phyloP scores from a whole-genome alignment of 1,140 invertebrate species.

The Camponotus pennsylvanicus region DNA sequence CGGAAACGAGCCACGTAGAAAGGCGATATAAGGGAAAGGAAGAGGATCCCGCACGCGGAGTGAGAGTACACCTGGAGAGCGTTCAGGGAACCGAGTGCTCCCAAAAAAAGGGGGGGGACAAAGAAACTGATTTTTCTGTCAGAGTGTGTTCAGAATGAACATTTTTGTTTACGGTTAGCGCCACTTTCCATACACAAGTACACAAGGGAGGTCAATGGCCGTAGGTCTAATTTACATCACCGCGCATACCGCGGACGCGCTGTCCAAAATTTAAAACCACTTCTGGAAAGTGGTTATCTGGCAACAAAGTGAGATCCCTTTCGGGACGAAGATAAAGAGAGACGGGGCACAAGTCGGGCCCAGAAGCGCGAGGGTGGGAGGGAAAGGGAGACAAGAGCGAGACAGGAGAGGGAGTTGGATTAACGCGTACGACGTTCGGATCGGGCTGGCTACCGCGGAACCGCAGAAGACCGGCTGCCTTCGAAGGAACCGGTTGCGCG shows the following conservation, averaged over 20 bases:
- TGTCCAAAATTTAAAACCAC: slow-evolving; percentile 14
- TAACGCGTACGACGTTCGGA: slow-evolving; percentile 62
- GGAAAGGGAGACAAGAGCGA: neutral
- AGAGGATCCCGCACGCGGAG: slow-evolving; percentile 31
- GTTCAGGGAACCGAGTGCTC: slow-evolving; percentile 17
- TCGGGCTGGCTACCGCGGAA: slow-evolving; percentile 67
- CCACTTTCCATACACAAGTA: neutral
- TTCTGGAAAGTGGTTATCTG: slow-evolving; percentile 26
- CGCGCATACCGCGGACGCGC: neutral
- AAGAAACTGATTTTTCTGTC: neutral
- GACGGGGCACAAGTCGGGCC: neutral
- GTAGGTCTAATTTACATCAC: neutral
- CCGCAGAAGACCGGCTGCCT: slow-evolving; percentile 80
- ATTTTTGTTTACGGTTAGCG: neutral
- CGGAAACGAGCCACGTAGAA: slow-evolving; percentile 44
- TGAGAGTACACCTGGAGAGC: slow-evolving; percentile 64
- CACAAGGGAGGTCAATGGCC: neutral
- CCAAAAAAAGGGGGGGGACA: slow-evolving; percentile 48
- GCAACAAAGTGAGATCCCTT: slow-evolving; percentile 8
- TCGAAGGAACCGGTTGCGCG: slow-evolving; percentile 76
- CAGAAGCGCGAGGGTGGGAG: neutral
- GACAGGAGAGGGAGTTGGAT: slow-evolving; percentile 42
- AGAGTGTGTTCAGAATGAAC: neutral
- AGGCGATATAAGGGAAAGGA: slow-evolving; percentile 36
- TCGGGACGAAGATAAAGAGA: neutral